Percentiles rank a stretch among this genome's conserved stretches.
Evolutionary conservation across 2,888 invertebrate genomes (phyloP).

Genomic region (Drosophila mercatorum): DNA sequence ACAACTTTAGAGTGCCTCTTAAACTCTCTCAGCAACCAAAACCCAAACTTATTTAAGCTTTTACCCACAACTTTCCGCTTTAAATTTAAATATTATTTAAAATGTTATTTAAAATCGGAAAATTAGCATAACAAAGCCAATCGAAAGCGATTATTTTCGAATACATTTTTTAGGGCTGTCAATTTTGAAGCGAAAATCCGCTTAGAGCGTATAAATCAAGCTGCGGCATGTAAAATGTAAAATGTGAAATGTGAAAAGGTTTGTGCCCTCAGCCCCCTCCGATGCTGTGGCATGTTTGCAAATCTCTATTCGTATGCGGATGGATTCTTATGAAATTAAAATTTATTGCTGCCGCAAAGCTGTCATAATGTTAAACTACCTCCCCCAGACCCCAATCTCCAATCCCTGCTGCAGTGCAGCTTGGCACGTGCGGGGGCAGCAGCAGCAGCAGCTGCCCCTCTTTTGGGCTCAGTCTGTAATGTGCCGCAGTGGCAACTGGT

Average conservation of each 20-base stretch:
- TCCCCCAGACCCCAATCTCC: not conserved
- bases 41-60: not conserved
- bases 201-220: constrained; percentile 33
- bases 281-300: constrained; percentile 50
- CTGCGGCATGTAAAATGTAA: constrained; percentile 3
- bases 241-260: constrained; percentile 21
- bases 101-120: not conserved
- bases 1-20: no score
- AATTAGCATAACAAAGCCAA: constrained; percentile 10
- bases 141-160: not conserved
- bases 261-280: constrained; percentile 12
- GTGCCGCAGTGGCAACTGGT: constrained; percentile 63
- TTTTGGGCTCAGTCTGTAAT: constrained; percentile 34
- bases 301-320: constrained; percentile 70
- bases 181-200: constrained; percentile 6
- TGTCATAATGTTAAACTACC: constrained; percentile 52
- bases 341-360: constrained; percentile 74
- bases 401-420: constrained; percentile 1
- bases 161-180: constrained; percentile 3
- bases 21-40: not conserved
- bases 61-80: no score
- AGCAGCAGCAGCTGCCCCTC: constrained; percentile 28
- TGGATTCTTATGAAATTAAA: constrained; percentile 75
- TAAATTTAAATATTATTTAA: not conserved
- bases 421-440: constrained; percentile 9